Base-by-base conservation (phyloP, 2,113 vertebrate species). In the Erpornis zantholeuca region DNA sequence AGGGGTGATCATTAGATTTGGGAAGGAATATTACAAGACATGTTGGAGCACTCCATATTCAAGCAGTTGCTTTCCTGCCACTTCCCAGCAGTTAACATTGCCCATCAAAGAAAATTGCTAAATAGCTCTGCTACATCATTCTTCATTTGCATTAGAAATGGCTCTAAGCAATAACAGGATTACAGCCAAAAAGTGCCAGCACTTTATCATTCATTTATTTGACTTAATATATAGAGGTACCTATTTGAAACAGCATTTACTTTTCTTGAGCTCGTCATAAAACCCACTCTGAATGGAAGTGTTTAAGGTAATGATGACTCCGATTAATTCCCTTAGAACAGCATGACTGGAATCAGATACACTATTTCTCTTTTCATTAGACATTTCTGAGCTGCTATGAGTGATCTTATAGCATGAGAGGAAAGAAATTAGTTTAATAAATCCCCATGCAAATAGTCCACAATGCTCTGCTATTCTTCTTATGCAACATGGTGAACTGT, bases 161-260 rank as follows among this genome's bases (percentile, higher is more conserved):
- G 92, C 97, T 97, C 70, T 97, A 91, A 97, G 96, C 81, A 86
- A 61, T 91, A 96, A 92, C 70, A 90, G 82, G 69, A 95, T 97
- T 92, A 94, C 92, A 97, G 94, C 85, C 86, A 92, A 95, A 91
- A 97, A 92, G 86, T 82, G 80, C 88, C 72, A 93, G 87, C 28
- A 63, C 65, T 90, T 97, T 96, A 94, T 98, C 89, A 83, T 93
- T 96, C 84, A 86, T 95, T 95, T 96, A 95, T 96, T 96, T 97
- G 91, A 97, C 97, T 97, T 97, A 97, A 97, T 94, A 92, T 78
- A 96, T 86, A 94, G 84, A 96, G 73, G 27, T 84, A 86, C 92
- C 54, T 96, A 42, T 97, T 95, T 97, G 94, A 97, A 96, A 97
- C 71, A 90, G 59, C 94, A 86, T 96, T 97, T 97, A 85, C 86